Evolutionary conservation across 2,888 invertebrate species (phyloP), one percentile per base, ranked within the genome.

Genomic region (Drosophila testacea): DNA sequence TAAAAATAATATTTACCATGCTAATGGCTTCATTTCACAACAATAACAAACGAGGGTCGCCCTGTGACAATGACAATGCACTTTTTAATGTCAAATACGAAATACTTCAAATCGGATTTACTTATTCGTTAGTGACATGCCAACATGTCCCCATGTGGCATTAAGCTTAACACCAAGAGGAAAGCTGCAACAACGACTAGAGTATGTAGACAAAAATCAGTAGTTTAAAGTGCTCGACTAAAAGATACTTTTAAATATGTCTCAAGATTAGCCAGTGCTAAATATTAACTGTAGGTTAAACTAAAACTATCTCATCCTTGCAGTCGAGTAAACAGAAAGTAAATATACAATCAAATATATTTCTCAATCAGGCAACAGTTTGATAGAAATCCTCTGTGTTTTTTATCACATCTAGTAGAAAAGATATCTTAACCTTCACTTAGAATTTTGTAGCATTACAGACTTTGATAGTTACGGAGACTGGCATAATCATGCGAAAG

Each of bases 1-100:
- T 86, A 83, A 72, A 36, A 89, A 85, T 83, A 85, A 85, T 89
- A 88, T 85, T 85, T 89, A 70, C 78, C 72, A 69, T 60, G 83
- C 90, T 90, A 86, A 86, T 90, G 87, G 85, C 79, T 88, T 76
- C 68, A 88, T 81, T 85, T 77, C 51, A 55, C 62, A 62, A 47
- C 41, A 44, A 34, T 22, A 39, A 32, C 55, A 72, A 72, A 41
- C 13, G 10, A n/a, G 28, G 36, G 30, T 30, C n/a, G 10, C 6
- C n/a, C 36, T 46, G 27, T 32, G 32, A 55, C 62, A 75, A 69
- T 85, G 76, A 68, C 77, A 69, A 48, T 65, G 65, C 61, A 68
- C 57, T 62, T 74, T 76, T 71, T 70, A 68, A 73, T 71, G 73
- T 54, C 51, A 69, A 79, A 66, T 48, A 52, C 39, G 10, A 46